These are phyloP conservation scores for Nasonovia ribisnigri DNA, from an alignment of 2,888 invertebrate genomes.

Conservation along the genomic window DNA sequence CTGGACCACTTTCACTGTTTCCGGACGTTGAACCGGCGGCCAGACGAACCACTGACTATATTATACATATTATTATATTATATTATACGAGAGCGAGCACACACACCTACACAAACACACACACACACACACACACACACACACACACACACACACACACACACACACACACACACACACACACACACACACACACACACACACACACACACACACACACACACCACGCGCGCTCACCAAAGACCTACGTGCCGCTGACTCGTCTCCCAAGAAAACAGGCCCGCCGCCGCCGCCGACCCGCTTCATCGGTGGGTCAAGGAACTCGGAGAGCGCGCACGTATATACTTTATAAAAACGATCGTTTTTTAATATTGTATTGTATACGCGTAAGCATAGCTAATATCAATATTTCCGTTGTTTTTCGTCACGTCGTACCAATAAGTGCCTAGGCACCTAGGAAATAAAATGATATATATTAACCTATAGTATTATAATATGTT, in stretches of 20 bases:
- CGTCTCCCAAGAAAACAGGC: constrained; percentile 50
- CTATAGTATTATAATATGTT: too few relatives aligned
- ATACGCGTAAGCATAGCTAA: not conserved
- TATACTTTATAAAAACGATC: not conserved
- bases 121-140: not conserved
- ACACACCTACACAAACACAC: not conserved
- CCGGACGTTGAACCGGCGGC: constrained; percentile 63
- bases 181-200: not conserved
- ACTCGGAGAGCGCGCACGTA: constrained; percentile 15
- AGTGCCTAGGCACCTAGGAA: too few relatives aligned
- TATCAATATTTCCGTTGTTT: not conserved
- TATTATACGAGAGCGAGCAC: not conserved
- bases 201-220: not conserved
- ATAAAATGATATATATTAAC: too few relatives aligned
- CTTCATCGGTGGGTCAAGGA: constrained; percentile 61
- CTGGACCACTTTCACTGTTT: constrained; percentile 65
- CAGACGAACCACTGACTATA: constrained; percentile 42
- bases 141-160: not conserved
- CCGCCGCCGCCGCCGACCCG: constrained; percentile 43
- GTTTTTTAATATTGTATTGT: constrained; percentile 5
- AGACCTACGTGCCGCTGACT: constrained; percentile 36
- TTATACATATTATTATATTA: constrained; percentile 16
- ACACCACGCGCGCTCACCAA: constrained; percentile 12
- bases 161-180: not conserved
- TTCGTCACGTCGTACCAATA: not conserved